Base-by-base conservation (phyloP, 2,888 invertebrate genomes). In the Cerastis leucographa region DNA sequence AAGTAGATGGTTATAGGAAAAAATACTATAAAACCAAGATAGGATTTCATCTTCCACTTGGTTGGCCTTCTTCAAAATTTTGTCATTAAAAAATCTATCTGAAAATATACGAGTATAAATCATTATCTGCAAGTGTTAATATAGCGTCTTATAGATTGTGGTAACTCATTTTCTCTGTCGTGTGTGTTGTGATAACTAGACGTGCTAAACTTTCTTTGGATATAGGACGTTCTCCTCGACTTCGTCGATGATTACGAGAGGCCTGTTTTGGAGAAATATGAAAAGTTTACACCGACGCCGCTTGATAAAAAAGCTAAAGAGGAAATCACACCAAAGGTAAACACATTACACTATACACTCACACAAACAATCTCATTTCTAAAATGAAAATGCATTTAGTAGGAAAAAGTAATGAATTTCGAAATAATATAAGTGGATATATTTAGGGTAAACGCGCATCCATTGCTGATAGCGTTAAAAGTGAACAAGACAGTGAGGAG, bases 171-270 rank as follows among this genome's bases (percentile, higher is more conserved):
- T 87, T 86, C 74, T 88, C 80, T 89, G 89, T 90, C 81, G 91
- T 88, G 91, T 90, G 92, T 91, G 88, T 87, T 91, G 93, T 94
- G 90, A 87, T 93, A 93, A 93, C 92, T 87, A 88, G 89, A 91
- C 91, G 95, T 95, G 94, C 91, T 95, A 94, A 95, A 94, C 72
- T 91, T 81, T 93, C 87, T 94, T 95, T 94, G 88, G 91, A 93
- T 93, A 89, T 96, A 96, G 96, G 96, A 95, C 78, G 92, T 92
- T 92, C 89, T 96, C 92, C 89, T 96, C 92, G 96, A 97, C 91
- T 97, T 97, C 91, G 95, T 96, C 91, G 98, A 98, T 71, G 98
- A 98, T 96, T 98, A 98, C 94, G 98, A 98, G 92, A 97, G 98
- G 89, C 97, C 98, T 4, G 97, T 97, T 71, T 96, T 98, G 91